Conservation (phyloP, 1,140 invertebrate genomes). For the Solenopsis fugax region DNA sequence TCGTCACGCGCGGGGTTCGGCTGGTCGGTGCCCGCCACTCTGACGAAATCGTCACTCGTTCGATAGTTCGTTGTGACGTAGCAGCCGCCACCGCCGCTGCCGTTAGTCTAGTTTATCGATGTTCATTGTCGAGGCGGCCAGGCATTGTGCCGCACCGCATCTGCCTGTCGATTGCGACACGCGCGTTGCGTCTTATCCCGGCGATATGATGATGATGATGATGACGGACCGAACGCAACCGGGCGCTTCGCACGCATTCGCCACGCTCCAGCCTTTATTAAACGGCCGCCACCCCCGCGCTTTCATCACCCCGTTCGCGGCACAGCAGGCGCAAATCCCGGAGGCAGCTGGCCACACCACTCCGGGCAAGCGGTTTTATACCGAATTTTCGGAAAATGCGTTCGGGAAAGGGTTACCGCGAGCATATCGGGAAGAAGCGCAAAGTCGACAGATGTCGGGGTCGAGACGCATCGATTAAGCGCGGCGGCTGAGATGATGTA, state of each 20-base stretch:
- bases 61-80: conserved; percentile 39
- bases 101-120: neutral
- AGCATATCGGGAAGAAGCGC: conserved; percentile 18
- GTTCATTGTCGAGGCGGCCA: neutral
- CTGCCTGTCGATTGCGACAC: conserved; percentile 55
- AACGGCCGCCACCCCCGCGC: neutral
- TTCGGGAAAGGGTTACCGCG: conserved; percentile 62
- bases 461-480: conserved; percentile 62
- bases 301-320: neutral
- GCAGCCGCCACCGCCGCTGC: neutral
- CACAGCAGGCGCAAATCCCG: conserved; percentile 62
- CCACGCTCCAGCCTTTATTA: conserved; percentile 38
- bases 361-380: conserved; percentile 56
- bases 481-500: neutral
- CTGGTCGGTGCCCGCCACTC: neutral
- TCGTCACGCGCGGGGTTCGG: neutral
- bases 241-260: conserved; percentile 27
- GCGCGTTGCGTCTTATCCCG: conserved; percentile 37
- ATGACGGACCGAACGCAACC: neutral
- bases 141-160: conserved; percentile 61
- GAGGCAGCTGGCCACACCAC: conserved; percentile 58
- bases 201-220: neutral
- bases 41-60: conserved; percentile 24
- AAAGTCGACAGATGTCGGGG: conserved; percentile 71
- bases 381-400: conserved; percentile 56